Base-by-base conservation (phyloP, 2,113 vertebrate species). In the Pardalotus punctatus region DNA sequence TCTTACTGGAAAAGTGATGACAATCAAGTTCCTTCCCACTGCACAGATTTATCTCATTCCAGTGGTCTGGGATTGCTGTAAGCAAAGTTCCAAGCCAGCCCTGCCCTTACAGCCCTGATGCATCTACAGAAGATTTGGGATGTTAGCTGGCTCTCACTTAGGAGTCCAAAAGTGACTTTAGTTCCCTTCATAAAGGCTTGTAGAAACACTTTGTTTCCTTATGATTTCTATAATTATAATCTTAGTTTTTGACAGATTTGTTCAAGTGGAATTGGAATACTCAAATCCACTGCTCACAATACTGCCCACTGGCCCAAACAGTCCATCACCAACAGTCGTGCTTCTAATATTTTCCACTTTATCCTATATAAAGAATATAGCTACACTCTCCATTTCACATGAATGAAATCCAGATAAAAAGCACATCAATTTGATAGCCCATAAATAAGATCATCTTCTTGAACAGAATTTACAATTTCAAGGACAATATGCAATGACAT, bases 261-360 rank as follows among this genome's bases (percentile, higher is more conserved):
- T 43, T 79, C 53, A 82, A 87, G 40, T 42, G n/a, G 40, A 95
- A 96, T 69, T 4, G 3, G 14, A 95, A 79, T 45, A 10, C 61
- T 87, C 45, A 90, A 79, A 65, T 51, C 28, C 47, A 67, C 20
- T 19, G 9, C 31, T 20, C 35, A 27, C 36, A 53, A 10, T 23
- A 82, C 22, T 58, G 43, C 40, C 35, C 38, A 56, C n/a, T 48
- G 29, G 81, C 57, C 61, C 31, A 65, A 93, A 80, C 6, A 53
- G 38, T 62, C 33, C 5, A 5, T 45, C 66, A 84, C 3, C 31
- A 65, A 35, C 28, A 60, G 16, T 19, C 0, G 0, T 45, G 38
- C 36, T 94, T 72, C 62, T 50, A 65, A 8, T 72, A 69, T 33
- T 82, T 94, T 79, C 58, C 35, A 81, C 22, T 29, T 24, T 31